A percentile compares a stretch with the other conserved stretches of the same genome.
Evolutionary conservation across 2,888 invertebrate species (phyloP).

Genomic region (Metopia argyrocephala): DNA sequence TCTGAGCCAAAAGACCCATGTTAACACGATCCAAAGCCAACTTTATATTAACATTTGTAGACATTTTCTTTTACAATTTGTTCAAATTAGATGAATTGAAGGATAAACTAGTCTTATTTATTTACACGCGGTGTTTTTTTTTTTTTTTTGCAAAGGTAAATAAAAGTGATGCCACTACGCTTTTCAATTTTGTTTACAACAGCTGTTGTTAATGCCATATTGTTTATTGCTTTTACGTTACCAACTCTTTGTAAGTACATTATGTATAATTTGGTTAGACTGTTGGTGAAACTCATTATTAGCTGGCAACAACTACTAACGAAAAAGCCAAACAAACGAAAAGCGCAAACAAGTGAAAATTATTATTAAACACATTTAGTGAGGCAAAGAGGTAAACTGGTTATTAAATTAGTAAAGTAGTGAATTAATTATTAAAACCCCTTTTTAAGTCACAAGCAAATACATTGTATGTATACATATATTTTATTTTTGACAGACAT

Average conservation of each 20-base stretch:
- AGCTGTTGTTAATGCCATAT: slow-evolving; percentile 5
- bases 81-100: neutral
- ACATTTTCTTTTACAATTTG: slow-evolving; percentile 39
- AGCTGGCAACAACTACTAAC: too few species aligned
- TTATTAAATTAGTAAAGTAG: slow-evolving; percentile 55
- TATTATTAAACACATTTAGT: slow-evolving; percentile 11
- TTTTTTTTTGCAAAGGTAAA: neutral
- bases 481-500: slow-evolving; percentile 3
- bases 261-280: slow-evolving; percentile 32
- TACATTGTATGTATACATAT: neutral
- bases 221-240: neutral
- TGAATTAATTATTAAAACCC: slow-evolving; percentile 47
- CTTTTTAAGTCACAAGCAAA: slow-evolving; percentile 46
- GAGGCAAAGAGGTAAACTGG: slow-evolving; percentile 53
- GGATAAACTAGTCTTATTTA: slow-evolving; percentile 15
- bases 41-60: slow-evolving; percentile 81
- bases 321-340: slow-evolving; percentile 17
- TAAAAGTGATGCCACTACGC: neutral
- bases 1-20: slow-evolving; percentile 77
- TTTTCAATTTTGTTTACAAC: neutral
- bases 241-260: neutral
- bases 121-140: slow-evolving; percentile 32
- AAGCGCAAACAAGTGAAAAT: slow-evolving; percentile 53
- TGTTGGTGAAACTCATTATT: slow-evolving; percentile 39
- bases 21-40: slow-evolving; percentile 84